Base-by-base conservation (phyloP, 2,113 vertebrate genomes). In the Mesoclemmys tuberculata region DNA sequence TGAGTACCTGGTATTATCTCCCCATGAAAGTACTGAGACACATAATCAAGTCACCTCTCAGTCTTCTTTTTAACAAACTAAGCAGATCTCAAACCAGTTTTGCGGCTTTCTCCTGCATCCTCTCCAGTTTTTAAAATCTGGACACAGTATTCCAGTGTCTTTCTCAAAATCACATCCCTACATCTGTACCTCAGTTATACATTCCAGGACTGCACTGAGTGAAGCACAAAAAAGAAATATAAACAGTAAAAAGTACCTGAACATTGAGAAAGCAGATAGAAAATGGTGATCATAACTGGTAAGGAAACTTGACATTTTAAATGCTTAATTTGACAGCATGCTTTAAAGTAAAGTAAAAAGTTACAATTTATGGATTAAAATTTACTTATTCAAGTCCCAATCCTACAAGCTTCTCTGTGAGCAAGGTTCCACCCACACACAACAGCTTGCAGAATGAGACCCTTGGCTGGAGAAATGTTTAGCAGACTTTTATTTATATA, bases 371-470 rank as follows among this genome's bases (percentile, higher is more conserved):
- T 71, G 87, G 52, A 12, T 93, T 85, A 93, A 80, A 56, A 64
- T 27, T 58, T 88, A 48, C 64, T 82, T 90, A 81, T 93, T 95
- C 94, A 35, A 19, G 4, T 93, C 95, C 81, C 82, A 84, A 87
- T 93, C 92, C 74, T 87, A 48, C 78, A 96, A 90, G 55, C 44
- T 92, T 87, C 85, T 96, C 75, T 52, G 24, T 78, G 71, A 88
- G 51, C 48, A 82, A 86, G 82, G 55, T 92, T 95, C 96, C 96
- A 93, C 95, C 96, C 97, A 96, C 97, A 92, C 93, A 82, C 86
- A 95, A 95, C 95, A 96, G 95, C 95, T 97, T 98, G 96, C 89
- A 96, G 92, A 92, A 90, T 94, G 85, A 96, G 95, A 96, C 94
- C 97, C 96, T 95, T 96, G 84, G 64, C 83, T 91, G 87, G 78